These are phyloP conservation scores for Rhea americana DNA, from an alignment of 2,113 vertebrate genomes.

Conservation along the genomic window DNA sequence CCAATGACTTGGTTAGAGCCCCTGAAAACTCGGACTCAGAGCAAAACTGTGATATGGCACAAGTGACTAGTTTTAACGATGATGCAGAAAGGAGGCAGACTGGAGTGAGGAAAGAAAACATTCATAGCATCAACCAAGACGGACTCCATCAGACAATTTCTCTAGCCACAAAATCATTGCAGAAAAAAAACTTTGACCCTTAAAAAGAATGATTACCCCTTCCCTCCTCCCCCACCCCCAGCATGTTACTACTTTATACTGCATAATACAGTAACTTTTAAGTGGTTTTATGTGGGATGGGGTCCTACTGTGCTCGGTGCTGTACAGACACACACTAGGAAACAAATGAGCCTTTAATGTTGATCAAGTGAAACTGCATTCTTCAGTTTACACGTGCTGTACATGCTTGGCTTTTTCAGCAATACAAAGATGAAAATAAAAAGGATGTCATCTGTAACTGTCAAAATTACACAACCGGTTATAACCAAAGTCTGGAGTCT, in stretches of 20 bases:
- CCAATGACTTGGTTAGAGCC: background rate
- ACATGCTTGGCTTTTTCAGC: constrained; percentile 17
- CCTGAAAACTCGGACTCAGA: rapidly evolving
- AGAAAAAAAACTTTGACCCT: background rate
- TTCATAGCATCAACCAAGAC: background rate
- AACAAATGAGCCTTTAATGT: constrained; percentile 32
- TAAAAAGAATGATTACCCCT: background rate
- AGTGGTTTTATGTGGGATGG: background rate
- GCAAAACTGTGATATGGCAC: rapidly evolving
- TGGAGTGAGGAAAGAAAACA: background rate
- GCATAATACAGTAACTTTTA: constrained; percentile 6
- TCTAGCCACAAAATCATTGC: background rate
- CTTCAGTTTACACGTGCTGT: background rate
- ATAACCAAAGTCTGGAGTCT: background rate
- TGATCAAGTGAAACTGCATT: constrained; percentile 12
- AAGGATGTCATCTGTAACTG: background rate
- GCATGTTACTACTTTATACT: background rate
- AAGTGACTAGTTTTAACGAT: background rate
- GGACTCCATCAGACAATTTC: background rate
- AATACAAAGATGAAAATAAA: background rate
- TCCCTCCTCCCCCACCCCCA: background rate
- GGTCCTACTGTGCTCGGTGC: background rate
- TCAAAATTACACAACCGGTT: background rate
- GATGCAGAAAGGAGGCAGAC: background rate
- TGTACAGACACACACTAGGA: background rate